Evolutionary conservation across 92 coral and sea anemone species (phyloP).

Genomic region (Zoanthus gigantus): DNA sequence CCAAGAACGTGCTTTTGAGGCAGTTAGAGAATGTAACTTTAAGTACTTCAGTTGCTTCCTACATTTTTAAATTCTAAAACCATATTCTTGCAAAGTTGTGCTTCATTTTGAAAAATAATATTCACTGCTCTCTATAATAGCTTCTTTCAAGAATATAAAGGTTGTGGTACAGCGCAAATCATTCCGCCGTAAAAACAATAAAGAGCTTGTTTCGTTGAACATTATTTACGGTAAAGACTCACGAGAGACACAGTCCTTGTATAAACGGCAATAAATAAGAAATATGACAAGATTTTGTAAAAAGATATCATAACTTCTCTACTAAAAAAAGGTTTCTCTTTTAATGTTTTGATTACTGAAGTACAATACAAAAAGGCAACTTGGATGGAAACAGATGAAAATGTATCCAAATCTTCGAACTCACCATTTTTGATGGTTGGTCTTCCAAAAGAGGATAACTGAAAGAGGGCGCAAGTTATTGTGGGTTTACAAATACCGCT

Average conservation of each 20-base stretch:
- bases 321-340: background rate
- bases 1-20: too few species aligned
- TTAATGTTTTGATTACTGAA: background rate
- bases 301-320: background rate
- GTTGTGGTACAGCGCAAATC: too few species aligned
- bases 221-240: too few species aligned
- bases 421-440: constrained; percentile 82
- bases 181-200: too few species aligned
- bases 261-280: background rate
- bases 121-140: too few species aligned
- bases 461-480: constrained; percentile 48
- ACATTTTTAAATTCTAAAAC: too few species aligned
- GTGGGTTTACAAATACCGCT: constrained; percentile 65
- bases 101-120: too few species aligned
- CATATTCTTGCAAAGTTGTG: too few species aligned
- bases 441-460: constrained; percentile 70
- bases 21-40: too few species aligned
- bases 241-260: background rate
- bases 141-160: too few species aligned
- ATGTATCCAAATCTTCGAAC: constrained; percentile 36
- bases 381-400: constrained; percentile 75
- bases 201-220: too few species aligned
- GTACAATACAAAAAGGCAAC: background rate
- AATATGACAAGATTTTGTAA: background rate
- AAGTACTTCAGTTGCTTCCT: too few species aligned